Evolutionary conservation across 2,797 vertebrate species (phyloP).

Genomic region (Sebastes taczanowskii): DNA sequence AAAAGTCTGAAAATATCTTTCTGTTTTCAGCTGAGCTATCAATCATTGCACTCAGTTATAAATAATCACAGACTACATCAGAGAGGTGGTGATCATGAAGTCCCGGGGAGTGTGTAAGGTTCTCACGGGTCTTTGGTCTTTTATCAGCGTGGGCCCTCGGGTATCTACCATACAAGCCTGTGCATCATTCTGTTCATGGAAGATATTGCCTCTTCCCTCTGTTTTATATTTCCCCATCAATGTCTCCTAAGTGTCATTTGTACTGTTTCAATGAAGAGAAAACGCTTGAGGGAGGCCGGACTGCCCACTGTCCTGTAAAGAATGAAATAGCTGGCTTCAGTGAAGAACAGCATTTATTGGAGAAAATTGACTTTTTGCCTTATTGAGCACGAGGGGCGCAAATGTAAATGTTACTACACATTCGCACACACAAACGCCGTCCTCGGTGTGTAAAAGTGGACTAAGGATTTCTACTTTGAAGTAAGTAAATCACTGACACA

Average conservation of each 20-base stretch:
- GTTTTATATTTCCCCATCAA: slow-evolving; percentile 59
- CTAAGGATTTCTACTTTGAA: slow-evolving; percentile 30
- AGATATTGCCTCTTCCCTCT: slow-evolving; percentile 46
- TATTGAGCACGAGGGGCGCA: slow-evolving; percentile 49
- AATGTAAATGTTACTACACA: slow-evolving; percentile 36
- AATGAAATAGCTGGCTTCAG: slow-evolving; percentile 30
- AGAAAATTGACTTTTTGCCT: slow-evolving; percentile 45
- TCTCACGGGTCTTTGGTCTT: slow-evolving; percentile 32
- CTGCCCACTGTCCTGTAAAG: slow-evolving; percentile 52
- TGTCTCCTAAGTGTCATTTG: slow-evolving; percentile 50
- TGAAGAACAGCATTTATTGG: slow-evolving; percentile 45
- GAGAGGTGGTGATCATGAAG: slow-evolving; percentile 19
- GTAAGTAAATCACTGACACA: slow-evolving; percentile 27
- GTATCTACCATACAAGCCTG: slow-evolving; percentile 20
- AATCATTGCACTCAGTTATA: slow-evolving; percentile 5
- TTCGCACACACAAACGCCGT: not conserved
- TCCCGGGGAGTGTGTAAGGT: slow-evolving; percentile 30
- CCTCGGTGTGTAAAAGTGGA: slow-evolving; percentile 12
- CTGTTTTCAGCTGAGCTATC: slow-evolving; percentile 1
- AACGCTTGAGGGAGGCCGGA: slow-evolving; percentile 40
- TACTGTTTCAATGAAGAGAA: slow-evolving; percentile 45
- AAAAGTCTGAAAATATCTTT: not conserved
- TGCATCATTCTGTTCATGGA: slow-evolving; percentile 35
- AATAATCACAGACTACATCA: slow-evolving; percentile 1
- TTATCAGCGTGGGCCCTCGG: slow-evolving; percentile 35